Evolutionary conservation across 1,140 invertebrate genomes (phyloP).

Genomic region (Thaumatotibia leucotreta): DNA sequence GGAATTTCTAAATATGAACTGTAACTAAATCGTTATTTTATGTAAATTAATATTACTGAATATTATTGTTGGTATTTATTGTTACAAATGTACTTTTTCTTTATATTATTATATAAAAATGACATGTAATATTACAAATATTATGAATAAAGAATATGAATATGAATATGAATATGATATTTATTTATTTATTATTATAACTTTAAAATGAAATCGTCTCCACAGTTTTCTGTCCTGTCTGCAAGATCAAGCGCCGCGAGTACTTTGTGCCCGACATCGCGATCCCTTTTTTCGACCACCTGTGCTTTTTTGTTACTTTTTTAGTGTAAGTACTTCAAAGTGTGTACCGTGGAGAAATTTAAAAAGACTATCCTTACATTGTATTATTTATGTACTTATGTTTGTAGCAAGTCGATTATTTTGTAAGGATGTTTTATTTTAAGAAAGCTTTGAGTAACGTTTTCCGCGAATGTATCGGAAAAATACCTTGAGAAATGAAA

Average conservation of each 20-base stretch:
- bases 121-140: too few relatives aligned
- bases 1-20: too few relatives aligned
- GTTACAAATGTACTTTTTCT: too few relatives aligned
- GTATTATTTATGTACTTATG: not conserved
- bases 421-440: not conserved
- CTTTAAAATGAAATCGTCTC: conserved; percentile 27
- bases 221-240: conserved; percentile 24
- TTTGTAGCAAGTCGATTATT: not conserved
- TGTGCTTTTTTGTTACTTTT: conserved; percentile 38
- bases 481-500: too few relatives aligned
- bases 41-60: too few relatives aligned
- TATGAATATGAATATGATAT: too few relatives aligned
- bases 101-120: too few relatives aligned
- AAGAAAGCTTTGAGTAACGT: not conserved
- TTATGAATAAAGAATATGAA: too few relatives aligned
- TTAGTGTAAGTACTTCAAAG: not conserved
- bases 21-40: too few relatives aligned
- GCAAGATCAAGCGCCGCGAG: conserved; percentile 50
- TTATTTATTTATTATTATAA: too few relatives aligned
- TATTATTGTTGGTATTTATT: too few relatives aligned
- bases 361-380: not conserved
- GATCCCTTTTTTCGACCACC: conserved; percentile 40
- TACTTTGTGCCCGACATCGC: conserved; percentile 43
- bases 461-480: not conserved
- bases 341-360: conserved; percentile 9